phyloP scores from a whole-genome alignment of 2,888 invertebrate species.

The Mesodorylaimus sp. region DNA sequence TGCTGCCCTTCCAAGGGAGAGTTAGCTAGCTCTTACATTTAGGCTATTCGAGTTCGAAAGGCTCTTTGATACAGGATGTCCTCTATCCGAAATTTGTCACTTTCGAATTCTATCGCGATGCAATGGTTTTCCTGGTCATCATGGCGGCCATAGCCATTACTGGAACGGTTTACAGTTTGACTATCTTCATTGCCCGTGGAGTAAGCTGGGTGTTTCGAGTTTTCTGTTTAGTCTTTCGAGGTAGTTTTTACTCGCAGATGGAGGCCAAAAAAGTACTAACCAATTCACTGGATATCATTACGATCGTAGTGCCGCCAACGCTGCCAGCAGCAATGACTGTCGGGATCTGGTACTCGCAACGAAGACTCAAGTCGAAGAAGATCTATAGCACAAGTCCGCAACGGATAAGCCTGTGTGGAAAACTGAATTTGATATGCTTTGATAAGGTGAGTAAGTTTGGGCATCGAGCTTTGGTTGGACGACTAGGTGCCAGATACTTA shows the following conservation, averaged over 20 bases:
- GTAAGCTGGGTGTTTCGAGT: too few relatives aligned
- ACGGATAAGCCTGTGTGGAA: constrained; percentile 37
- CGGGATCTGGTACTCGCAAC: constrained; percentile 36
- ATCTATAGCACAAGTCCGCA: constrained; percentile 39
- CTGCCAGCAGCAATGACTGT: constrained; percentile 49
- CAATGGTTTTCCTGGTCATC: constrained; percentile 54
- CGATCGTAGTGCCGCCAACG: constrained; percentile 79
- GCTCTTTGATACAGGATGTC: constrained; percentile 72
- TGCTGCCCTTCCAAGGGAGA: too few relatives aligned
- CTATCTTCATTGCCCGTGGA: constrained; percentile 49
- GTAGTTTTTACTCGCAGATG: too few relatives aligned
- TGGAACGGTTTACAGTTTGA: constrained; percentile 69
- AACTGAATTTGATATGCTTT: constrained; percentile 34
- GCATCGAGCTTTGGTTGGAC: too few relatives aligned
- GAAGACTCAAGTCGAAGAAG: constrained; percentile 31
- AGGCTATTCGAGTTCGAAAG: constrained; percentile 44
- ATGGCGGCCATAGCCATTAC: constrained; percentile 55
- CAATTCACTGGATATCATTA: constrained; percentile 67
- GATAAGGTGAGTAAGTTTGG: too few relatives aligned
- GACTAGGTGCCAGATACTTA: too few relatives aligned
- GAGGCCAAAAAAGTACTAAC: constrained; percentile 45
- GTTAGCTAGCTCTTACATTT: too few relatives aligned
- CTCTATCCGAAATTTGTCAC: constrained; percentile 86
- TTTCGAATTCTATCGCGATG: constrained; percentile 46
- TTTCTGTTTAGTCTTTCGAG: too few relatives aligned